Base-by-base conservation (phyloP, 1,140 invertebrate genomes). In the Drosophila saltans region DNA sequence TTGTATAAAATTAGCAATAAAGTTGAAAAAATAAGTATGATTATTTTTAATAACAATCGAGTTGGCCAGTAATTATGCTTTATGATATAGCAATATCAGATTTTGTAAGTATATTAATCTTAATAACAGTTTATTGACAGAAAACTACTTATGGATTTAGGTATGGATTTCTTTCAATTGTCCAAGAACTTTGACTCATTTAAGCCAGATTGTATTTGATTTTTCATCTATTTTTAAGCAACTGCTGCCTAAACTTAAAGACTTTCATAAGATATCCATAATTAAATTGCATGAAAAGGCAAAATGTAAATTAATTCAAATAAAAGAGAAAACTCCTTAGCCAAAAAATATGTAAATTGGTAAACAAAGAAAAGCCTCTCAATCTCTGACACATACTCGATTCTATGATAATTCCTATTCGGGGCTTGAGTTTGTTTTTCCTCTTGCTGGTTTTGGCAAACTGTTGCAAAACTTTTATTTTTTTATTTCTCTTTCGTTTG, bases 391-490 rank as follows among this genome's bases (percentile, higher is more conserved):
- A 40, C 36, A 39, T 60, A 39, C 8, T 33, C 36, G 16, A 41
- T 40, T 60, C 33, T 40, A 60, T 52, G 45, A 52, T 52, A 52
- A 52, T 26, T 52, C 11, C 10, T n/a, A 43, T n/a, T n/a, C n/a
- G 41, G 41, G 41, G 28, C 59, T 59, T 36, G 56, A 75, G 45
- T 64, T 66, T 64, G 72, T 64, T 66, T 66, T 69, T 80, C 63
- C 63, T 62, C 45, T 52, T 24, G 45, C 21, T 52, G 21, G 69
- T 48, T 69, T 80, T 85, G 78, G 66, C 66, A 58, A 82, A 73
- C 70, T 73, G 69, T 86, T 79, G 82, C 82, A 86, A 86, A 75
- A 81, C 81, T 26, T 52, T 26, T 52, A 8, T 26, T 52, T 52
- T 52, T 52, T 52, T 52, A 52, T 52, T 52, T 52, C 45, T 52